Evolutionary conservation across 2,113 vertebrate species (phyloP).

Genomic region (Microcebus lehilahytsara): DNA sequence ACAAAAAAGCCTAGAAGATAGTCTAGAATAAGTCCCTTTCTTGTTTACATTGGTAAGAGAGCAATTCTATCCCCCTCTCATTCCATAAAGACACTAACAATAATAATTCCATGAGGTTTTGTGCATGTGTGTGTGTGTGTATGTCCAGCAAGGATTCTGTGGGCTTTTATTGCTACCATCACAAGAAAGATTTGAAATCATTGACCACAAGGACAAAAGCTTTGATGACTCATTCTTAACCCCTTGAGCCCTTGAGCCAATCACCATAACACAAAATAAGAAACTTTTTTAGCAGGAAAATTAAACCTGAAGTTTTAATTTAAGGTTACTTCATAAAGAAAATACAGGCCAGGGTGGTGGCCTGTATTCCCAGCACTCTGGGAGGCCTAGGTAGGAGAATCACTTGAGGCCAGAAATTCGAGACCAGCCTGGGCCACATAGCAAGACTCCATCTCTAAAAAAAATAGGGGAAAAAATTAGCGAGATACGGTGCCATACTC

Average conservation of each 20-base stretch:
- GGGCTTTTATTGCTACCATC: not conserved
- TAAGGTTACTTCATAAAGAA: not conserved
- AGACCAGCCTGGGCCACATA: no score
- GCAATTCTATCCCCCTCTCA: not conserved
- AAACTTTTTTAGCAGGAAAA: not conserved
- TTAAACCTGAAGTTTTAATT: slow-evolving; percentile 4
- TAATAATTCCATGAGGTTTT: not conserved
- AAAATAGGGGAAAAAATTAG: not conserved
- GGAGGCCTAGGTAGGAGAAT: no score
- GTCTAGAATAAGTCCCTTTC: not conserved
- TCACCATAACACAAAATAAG: not conserved
- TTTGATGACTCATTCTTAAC: not conserved
- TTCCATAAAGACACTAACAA: not conserved
- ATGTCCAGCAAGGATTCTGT: not conserved
- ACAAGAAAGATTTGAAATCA: slow-evolving; percentile 25
- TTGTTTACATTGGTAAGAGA: not conserved
- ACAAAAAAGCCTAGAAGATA: not conserved
- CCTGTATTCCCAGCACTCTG: no score
- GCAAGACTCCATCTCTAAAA: no score
- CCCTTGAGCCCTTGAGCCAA: not conserved
- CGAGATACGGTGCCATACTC: no score
- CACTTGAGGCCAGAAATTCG: no score
- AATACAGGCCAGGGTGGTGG: not conserved
- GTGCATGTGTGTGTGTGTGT: not conserved
- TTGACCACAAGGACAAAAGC: not conserved